phyloP scores from a whole-genome alignment of 2,797 vertebrate genomes.

The Sternotherus odoratus region DNA sequence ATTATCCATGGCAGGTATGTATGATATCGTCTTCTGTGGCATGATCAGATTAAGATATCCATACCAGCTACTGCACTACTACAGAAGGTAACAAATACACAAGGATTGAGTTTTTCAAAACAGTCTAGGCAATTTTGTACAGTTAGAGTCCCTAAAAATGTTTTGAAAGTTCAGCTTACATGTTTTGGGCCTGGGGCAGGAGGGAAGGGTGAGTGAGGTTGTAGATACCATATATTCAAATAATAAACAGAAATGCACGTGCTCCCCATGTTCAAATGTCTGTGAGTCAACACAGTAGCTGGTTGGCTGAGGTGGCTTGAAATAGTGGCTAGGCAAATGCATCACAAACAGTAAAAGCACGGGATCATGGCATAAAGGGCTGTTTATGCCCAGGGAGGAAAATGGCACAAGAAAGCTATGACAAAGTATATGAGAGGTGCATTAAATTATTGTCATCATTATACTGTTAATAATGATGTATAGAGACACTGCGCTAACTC shows the following conservation, averaged over 20 bases:
- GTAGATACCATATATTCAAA: neutral
- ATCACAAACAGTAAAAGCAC: neutral
- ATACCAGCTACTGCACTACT: neutral
- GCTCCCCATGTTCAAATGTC: neutral
- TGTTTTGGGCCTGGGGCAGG: neutral
- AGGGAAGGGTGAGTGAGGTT: neutral
- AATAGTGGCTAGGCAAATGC: neutral
- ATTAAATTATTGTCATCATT: conserved; percentile 15
- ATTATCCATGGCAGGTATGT: no score
- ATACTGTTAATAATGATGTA: neutral
- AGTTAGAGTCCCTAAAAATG: neutral
- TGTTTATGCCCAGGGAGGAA: accelerated
- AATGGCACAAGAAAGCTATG: neutral
- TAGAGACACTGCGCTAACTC: neutral
- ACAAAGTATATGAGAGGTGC: neutral
- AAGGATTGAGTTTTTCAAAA: neutral
- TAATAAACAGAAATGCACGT: neutral
- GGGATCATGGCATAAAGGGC: neutral
- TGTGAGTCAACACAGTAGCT: neutral
- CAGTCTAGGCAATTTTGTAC: neutral
- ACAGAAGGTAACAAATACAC: neutral
- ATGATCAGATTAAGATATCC: neutral
- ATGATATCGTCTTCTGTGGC: neutral
- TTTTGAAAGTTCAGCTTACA: neutral
- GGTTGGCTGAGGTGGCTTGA: neutral